These are phyloP conservation scores for Orycteropus afer DNA, from an alignment of 2,113 vertebrate genomes.

Conservation along the genomic window DNA sequence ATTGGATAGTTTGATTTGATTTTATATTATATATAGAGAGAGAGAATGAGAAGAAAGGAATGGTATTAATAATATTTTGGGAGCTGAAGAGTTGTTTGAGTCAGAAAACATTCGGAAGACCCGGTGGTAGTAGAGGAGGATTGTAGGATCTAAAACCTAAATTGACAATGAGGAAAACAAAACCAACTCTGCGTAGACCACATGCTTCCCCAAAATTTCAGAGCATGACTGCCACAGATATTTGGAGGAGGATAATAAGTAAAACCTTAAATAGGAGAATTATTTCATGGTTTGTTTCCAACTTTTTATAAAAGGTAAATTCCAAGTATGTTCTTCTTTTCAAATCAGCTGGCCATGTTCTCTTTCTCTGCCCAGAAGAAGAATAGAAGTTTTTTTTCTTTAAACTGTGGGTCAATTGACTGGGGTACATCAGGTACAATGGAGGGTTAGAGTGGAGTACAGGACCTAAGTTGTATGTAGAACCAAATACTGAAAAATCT, in stretches of 20 bases:
- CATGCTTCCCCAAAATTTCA: neutral
- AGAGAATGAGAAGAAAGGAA: neutral
- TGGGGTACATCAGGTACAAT: neutral
- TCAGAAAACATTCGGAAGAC: neutral
- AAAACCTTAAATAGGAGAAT: neutral
- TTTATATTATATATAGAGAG: neutral
- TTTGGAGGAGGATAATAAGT: neutral
- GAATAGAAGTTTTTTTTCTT: neutral
- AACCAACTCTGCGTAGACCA: neutral
- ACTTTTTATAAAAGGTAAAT: neutral
- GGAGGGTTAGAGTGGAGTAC: neutral
- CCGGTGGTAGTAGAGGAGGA: neutral
- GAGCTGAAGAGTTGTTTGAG: neutral
- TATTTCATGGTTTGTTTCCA: neutral
- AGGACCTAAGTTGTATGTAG: neutral
- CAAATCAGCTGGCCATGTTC: neutral
- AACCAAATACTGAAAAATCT: too few relatives aligned
- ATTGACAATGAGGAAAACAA: neutral
- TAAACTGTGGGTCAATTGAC: neutral
- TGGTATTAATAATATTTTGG: neutral
- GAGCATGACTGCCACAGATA: too few relatives aligned
- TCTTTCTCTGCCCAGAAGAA: neutral
- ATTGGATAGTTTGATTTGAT: neutral
- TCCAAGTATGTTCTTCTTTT: neutral
- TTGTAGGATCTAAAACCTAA: neutral